A percentile compares a stretch with the other conserved stretches of the same genome.
Evolutionary conservation across 2,113 vertebrate genomes (phyloP).

Genomic region (Tupaia chinensis): DNA sequence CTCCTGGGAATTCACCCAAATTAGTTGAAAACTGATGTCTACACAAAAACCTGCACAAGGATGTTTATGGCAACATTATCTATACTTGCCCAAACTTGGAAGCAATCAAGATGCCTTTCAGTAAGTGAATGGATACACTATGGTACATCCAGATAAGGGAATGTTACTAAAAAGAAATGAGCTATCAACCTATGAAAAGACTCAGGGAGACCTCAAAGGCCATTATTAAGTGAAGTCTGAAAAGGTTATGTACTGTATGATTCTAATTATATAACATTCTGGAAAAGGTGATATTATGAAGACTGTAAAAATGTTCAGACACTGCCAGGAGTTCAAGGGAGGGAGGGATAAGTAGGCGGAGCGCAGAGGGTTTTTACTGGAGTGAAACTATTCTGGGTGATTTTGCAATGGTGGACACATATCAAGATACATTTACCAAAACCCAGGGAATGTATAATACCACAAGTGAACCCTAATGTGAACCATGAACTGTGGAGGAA

Average conservation of each 20-base stretch:
- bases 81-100: background rate
- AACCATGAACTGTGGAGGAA: background rate
- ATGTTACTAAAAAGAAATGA: background rate
- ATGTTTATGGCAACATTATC: constrained; percentile 11
- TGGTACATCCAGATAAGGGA: background rate
- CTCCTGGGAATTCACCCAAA: background rate
- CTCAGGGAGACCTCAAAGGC: background rate
- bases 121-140: background rate
- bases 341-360: background rate
- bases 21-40: background rate
- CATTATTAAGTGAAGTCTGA: constrained; percentile 29
- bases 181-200: background rate
- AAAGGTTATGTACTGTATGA: background rate
- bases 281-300: background rate
- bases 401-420: background rate
- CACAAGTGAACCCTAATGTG: background rate
- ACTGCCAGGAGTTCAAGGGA: background rate
- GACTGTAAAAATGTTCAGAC: background rate
- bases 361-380: background rate
- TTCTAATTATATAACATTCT: background rate
- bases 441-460: background rate
- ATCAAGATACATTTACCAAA: background rate
- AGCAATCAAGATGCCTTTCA: background rate
- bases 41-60: background rate
- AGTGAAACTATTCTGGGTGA: background rate